These are phyloP conservation scores for Peromyscus eremicus DNA, from an alignment of 2,797 vertebrate genomes.

Conservation along the genomic window DNA sequence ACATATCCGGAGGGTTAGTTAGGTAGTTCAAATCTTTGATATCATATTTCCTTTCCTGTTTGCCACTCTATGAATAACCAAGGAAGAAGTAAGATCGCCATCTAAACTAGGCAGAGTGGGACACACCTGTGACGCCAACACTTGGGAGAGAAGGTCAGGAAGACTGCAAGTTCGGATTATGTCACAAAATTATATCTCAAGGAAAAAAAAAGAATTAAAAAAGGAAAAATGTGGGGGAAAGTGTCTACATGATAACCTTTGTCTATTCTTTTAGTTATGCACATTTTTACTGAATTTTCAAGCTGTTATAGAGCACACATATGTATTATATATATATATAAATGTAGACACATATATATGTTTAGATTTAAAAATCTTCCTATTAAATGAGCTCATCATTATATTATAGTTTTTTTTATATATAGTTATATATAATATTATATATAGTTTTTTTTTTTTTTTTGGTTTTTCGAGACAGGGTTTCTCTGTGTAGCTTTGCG, in stretches of 20 bases:
- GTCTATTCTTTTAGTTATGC: conserved; percentile 13
- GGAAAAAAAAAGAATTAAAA: neutral
- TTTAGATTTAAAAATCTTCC: neutral
- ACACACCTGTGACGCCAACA: neutral
- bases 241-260: neutral
- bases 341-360: neutral
- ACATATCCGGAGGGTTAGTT: neutral
- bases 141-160: neutral
- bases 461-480: no score
- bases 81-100: neutral
- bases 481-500: no score
- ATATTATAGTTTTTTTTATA: neutral
- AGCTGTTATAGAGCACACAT: neutral
- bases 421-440: neutral
- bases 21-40: neutral
- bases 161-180: neutral
- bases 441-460: neutral
- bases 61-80: neutral
- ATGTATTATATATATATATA: neutral
- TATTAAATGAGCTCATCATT: neutral
- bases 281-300: conserved; percentile 17
- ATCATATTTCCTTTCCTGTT: neutral
- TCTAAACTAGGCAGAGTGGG: neutral
- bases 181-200: neutral
- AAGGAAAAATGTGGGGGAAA: neutral